A percentile compares a stretch with the other conserved stretches of the same genome.
Evolutionary conservation across 2,797 vertebrate species (phyloP).

Genomic region (Megaceryle alcyon): DNA sequence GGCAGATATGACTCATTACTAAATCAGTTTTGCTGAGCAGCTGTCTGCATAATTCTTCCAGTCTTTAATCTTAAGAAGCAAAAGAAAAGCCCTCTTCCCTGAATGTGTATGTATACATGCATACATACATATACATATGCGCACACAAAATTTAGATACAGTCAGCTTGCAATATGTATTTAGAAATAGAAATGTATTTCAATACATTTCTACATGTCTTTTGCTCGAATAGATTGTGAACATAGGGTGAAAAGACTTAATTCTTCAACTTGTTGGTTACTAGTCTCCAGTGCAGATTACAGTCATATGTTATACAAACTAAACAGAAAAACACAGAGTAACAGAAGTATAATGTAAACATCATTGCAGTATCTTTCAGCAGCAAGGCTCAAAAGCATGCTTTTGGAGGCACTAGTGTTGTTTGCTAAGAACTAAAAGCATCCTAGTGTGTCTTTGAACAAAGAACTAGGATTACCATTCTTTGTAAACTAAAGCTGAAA

Average conservation of each 20-base stretch:
- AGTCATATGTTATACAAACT: neutral
- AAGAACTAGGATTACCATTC: neutral
- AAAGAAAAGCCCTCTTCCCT: neutral
- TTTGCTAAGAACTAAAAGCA: conserved; percentile 2
- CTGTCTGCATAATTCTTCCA: conserved; percentile 49
- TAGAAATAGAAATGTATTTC: neutral
- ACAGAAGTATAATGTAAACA: neutral
- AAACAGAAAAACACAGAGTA: neutral
- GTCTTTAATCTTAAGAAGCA: conserved; percentile 1
- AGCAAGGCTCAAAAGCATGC: neutral
- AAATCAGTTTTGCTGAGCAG: conserved; percentile 41
- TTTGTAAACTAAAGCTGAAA: neutral
- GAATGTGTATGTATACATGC: neutral
- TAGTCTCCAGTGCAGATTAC: neutral
- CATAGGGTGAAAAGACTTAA: neutral
- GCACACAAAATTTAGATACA: neutral
- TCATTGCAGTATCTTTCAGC: neutral
- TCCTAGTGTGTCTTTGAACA: conserved; percentile 1
- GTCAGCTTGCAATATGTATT: neutral
- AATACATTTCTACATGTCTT: neutral
- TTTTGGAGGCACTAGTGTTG: neutral
- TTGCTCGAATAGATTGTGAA: neutral
- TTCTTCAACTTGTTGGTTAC: neutral
- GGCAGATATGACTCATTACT: conserved; percentile 40
- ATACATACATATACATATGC: neutral